Evolutionary conservation across 2,797 vertebrate genomes (phyloP).

Genomic region (Sebastolobus alascanus): DNA sequence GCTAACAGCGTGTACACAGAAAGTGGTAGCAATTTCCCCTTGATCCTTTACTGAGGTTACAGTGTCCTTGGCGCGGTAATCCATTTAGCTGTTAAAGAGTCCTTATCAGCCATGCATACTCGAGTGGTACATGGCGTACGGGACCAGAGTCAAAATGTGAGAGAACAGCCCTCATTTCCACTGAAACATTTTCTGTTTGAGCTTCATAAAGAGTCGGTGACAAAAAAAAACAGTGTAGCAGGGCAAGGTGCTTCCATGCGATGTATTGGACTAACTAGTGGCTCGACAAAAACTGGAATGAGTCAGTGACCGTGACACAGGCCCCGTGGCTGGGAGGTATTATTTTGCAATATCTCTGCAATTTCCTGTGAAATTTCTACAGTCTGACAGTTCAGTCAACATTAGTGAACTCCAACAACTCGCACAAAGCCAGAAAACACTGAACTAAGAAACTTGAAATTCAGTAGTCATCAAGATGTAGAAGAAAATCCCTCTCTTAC

Average conservation of each 20-base stretch:
- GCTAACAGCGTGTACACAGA: conserved; percentile 42
- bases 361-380: conserved; percentile 34
- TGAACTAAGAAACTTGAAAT: conserved; percentile 15
- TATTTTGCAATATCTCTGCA: conserved; percentile 52
- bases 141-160: conserved; percentile 60
- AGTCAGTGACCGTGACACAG: conserved; percentile 48
- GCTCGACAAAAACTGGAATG: conserved; percentile 43
- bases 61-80: conserved; percentile 73
- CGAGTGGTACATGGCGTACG: conserved; percentile 52
- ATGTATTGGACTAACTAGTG: conserved; percentile 16
- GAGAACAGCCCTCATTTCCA: conserved; percentile 29
- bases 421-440: conserved; percentile 10
- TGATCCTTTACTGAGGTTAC: conserved; percentile 61
- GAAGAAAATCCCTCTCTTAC: background rate
- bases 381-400: conserved; percentile 54
- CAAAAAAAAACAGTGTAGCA: conserved; percentile 9
- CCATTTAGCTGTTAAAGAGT: conserved; percentile 74
- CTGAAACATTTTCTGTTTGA: conserved; percentile 23
- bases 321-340: conserved; percentile 24
- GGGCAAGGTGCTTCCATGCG: conserved; percentile 8
- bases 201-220: conserved; percentile 40
- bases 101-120: conserved; percentile 69
- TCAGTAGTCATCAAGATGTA: conserved; percentile 11
- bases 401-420: conserved; percentile 42
- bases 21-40: conserved; percentile 50